Evolutionary conservation across 2,888 invertebrate species (phyloP).

Genomic region (Eudemis profundana): DNA sequence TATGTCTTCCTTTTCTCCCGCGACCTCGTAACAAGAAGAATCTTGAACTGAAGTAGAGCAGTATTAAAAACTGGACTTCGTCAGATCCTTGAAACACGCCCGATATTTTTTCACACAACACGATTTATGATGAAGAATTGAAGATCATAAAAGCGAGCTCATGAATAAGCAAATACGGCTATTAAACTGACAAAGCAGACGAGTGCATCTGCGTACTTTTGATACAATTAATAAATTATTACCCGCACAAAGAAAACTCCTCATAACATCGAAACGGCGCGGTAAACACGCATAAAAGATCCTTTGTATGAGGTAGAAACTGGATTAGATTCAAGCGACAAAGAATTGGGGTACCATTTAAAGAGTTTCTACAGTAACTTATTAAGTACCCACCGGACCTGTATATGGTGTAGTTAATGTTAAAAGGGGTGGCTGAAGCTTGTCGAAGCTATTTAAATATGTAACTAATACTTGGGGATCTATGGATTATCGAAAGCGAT

Average conservation of each 20-base stretch:
- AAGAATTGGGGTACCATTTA: slow-evolving; percentile 63
- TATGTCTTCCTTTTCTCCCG: too few species aligned
- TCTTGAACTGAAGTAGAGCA: not conserved
- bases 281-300: slow-evolving; percentile 73
- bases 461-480: slow-evolving; percentile 12
- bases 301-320: slow-evolving; percentile 60
- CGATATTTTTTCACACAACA: slow-evolving; percentile 15
- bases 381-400: slow-evolving; percentile 35
- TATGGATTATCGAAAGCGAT: not conserved
- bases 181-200: slow-evolving; percentile 50
- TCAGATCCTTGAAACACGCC: not conserved
- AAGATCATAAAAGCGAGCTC: slow-evolving; percentile 47
- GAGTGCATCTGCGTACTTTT: slow-evolving; percentile 66
- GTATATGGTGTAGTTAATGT: slow-evolving; percentile 35
- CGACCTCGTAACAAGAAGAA: not conserved
- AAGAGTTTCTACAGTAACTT: slow-evolving; percentile 49
- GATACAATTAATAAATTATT: slow-evolving; percentile 68
- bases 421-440: slow-evolving; percentile 30
- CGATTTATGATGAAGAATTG: slow-evolving; percentile 12
- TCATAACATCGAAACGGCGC: slow-evolving; percentile 61
- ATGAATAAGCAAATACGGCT: slow-evolving; percentile 54
- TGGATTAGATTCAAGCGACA: slow-evolving; percentile 70
- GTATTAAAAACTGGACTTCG: not conserved
- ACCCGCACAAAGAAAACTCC: slow-evolving; percentile 57
- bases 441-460: slow-evolving; percentile 27